Conservation (phyloP, 2,113 vertebrate species). For the Ammodytes marinus region DNA sequence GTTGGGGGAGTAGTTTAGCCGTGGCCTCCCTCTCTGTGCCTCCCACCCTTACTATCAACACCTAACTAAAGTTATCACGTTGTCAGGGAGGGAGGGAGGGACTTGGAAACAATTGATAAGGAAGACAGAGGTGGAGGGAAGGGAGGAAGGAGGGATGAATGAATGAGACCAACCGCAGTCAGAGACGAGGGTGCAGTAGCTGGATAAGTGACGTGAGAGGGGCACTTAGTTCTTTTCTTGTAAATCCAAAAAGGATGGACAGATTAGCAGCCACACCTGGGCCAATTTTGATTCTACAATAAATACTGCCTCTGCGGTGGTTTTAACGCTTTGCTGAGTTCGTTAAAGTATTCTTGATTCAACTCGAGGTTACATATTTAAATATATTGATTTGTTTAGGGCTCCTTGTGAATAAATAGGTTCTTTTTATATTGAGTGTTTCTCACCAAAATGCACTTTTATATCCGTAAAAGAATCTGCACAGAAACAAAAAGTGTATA, state of each 20-base stretch:
- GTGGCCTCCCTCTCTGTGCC: background rate
- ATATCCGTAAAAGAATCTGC: too few species aligned
- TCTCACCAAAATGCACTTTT: background rate
- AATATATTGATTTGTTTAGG: too few species aligned
- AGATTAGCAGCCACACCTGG: background rate
- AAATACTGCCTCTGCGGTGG: background rate
- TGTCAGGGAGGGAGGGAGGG: slow-evolving; percentile 21
- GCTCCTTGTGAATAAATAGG: background rate
- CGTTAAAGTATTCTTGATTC: background rate
- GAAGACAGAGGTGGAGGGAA: slow-evolving; percentile 15
- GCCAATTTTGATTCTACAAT: background rate
- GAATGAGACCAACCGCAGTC: slow-evolving; percentile 1
- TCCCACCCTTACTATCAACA: slow-evolving; percentile 13
- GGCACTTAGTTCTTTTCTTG: background rate
- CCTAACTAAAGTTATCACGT: slow-evolving; percentile 7
- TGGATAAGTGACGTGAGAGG: background rate
- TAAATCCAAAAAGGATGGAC: background rate
- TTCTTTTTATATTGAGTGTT: background rate
- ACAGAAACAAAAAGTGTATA: too few species aligned
- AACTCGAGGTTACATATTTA: background rate
- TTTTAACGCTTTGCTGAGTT: background rate
- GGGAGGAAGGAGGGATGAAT: slow-evolving; percentile 27
- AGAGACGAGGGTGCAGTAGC: background rate
- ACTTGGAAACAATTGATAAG: slow-evolving; percentile 30
- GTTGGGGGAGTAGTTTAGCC: background rate